Evolutionary conservation across 1,140 invertebrate species (phyloP), one percentile per base, ranked within the genome.

Genomic region (Pinna nobilis): DNA sequence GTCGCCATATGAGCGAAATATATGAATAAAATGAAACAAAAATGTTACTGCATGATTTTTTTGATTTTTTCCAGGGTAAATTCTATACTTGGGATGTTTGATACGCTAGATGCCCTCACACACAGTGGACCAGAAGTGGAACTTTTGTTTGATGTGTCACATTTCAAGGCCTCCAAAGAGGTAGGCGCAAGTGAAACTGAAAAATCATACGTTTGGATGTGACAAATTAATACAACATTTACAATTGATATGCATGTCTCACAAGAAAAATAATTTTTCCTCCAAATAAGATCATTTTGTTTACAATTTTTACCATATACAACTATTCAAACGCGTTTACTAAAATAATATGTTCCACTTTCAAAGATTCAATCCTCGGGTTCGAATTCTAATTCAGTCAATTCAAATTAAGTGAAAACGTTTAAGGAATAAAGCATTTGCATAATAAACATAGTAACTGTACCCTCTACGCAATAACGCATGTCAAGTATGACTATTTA

Each of bases 81-180:
- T 30, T 71, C 76, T 20, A 70, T 75, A 5, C 57, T 81, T 5
- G 67, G 64, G 39, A 18, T 50, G 32, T 66, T 66, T 37, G 70
- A 70, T 11, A 63, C 80, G 3, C 35, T 79, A 30, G 74, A 81
- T 18, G 70, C n/a, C n/a, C n/a, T n/a, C n/a, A n/a, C n/a, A n/a
- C n/a, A n/a, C n/a, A n/a, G n/a, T n/a, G n/a, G n/a, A n/a, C n/a
- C n/a, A n/a, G n/a, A n/a, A n/a, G n/a, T n/a, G n/a, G n/a, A n/a
- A n/a, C n/a, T n/a, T n/a, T n/a, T n/a, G n/a, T n/a, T n/a, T n/a
- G n/a, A n/a, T n/a, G n/a, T n/a, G n/a, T n/a, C n/a, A n/a, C n/a
- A n/a, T n/a, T n/a, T n/a, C n/a, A n/a, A n/a, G n/a, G n/a, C n/a
- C n/a, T n/a, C n/a, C n/a, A n/a, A n/a, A n/a, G n/a, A n/a, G n/a